Conservation (phyloP, 2,888 invertebrate genomes). For the Abscondita cerata region DNA sequence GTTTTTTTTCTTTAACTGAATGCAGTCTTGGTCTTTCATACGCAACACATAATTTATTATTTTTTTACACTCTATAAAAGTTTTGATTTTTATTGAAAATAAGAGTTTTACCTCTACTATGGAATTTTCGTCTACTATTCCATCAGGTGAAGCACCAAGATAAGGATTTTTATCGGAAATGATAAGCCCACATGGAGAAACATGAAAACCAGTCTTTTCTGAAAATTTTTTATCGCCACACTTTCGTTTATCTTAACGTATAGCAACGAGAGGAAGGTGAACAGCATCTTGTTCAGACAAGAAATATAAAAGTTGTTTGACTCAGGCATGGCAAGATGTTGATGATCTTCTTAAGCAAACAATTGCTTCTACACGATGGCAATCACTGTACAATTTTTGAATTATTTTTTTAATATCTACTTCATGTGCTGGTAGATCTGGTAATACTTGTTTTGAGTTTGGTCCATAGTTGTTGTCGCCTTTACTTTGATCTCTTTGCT, state of each 20-base stretch:
- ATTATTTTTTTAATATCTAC: background rate
- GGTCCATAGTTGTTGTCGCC: background rate
- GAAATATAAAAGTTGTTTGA: background rate
- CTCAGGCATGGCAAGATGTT: too few species aligned
- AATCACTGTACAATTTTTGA: background rate
- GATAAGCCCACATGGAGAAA: background rate
- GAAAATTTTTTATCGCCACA: background rate
- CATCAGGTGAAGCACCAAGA: slow-evolving; percentile 4
- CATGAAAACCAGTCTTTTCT: background rate
- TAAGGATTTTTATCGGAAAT: background rate
- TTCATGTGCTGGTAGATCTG: background rate
- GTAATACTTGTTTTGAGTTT: background rate
- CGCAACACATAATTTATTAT: too few species aligned
- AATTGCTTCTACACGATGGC: background rate
- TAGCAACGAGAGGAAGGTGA: background rate
- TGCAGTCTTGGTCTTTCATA: too few species aligned
- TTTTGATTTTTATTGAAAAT: too few species aligned
- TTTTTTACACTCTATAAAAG: too few species aligned
- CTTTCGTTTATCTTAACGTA: background rate
- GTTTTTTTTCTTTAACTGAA: too few species aligned
- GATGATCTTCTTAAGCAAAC: background rate
- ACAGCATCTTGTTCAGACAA: background rate
- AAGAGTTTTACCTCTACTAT: slow-evolving; percentile 4
- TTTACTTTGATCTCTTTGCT: background rate
- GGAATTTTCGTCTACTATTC: background rate